Evolutionary conservation across 1,140 invertebrate genomes (phyloP), one percentile per base, ranked within the genome.

Genomic region (Acromyrmex charruanus): DNA sequence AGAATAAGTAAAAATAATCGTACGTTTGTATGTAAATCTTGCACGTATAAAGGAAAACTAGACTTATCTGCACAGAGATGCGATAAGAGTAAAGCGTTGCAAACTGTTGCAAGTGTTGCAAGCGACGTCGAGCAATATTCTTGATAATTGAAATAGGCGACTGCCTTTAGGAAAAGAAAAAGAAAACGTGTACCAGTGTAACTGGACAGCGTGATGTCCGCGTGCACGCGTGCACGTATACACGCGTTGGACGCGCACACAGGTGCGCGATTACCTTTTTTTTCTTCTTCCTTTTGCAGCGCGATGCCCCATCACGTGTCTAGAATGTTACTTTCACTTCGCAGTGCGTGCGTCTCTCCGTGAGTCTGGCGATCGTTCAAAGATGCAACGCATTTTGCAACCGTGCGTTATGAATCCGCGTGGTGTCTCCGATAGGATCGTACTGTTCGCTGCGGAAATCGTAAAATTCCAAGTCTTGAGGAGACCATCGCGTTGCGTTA

Each of bases 301-400:
- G 63, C 63, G 88, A 87, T 87, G 74, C 88, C 77, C 80, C 87
- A 88, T 90, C 91, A 92, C 89, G 88, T 92, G 89, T 89, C 87
- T 92, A 91, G 90, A 90, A 91, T 91, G 88, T 91, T 90, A 92
- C 91, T 92, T 92, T 92, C 91, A 92, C 91, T 92, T 90, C 85
- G 77, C 49, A 69, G 58, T 68, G 87, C 87, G 87, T 86, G 77
- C 75, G 63, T 12, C 49, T 77, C 44, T 66, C 31, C 18, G 74
- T 9, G 65, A 55, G 51, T 49, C 31, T 53, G 75, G 51, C 61
- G 61, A 87, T 77, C 85, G 88, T 77, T 84, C 63, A 31, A 86
- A 53, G 39, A 55, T 75, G 85, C 85, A 77, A 87, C 49, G 63
- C 65, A 63, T 89, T 89, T 89, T 89, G 88, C 86, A 89, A 81